These are phyloP conservation scores for Philypnodon macrostomus DNA, from an alignment of 2,797 vertebrate species.

Conservation along the genomic window DNA sequence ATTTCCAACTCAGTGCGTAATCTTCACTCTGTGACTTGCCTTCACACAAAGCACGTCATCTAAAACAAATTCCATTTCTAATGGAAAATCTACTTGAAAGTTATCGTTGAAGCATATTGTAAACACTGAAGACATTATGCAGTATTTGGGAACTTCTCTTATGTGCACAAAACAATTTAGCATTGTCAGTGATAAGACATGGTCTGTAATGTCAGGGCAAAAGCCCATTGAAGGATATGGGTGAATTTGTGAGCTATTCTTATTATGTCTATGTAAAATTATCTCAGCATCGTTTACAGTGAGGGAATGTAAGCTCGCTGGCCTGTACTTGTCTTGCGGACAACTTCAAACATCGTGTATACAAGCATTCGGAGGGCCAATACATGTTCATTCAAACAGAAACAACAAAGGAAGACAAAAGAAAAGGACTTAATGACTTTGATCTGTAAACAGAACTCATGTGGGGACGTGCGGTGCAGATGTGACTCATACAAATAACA, in stretches of 20 bases:
- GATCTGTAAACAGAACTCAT: conserved; percentile 63
- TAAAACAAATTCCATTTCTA: conserved; percentile 49
- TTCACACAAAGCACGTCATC: conserved; percentile 23
- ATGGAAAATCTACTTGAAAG: conserved; percentile 54
- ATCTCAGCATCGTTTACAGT: conserved; percentile 76
- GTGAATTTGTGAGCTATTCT: conserved; percentile 62
- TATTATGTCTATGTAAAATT: conserved; percentile 80
- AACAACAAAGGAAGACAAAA: conserved; percentile 66
- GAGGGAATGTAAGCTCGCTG: conserved; percentile 74
- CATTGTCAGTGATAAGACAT: conserved; percentile 54
- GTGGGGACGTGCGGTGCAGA: conserved; percentile 57
- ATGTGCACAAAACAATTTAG: conserved; percentile 45
- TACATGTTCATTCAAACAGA: conserved; percentile 60
- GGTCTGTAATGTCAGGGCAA: conserved; percentile 61
- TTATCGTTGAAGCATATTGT: conserved; percentile 28
- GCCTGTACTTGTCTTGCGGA: conserved; percentile 65
- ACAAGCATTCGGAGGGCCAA: conserved; percentile 66
- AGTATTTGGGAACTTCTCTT: conserved; percentile 45
- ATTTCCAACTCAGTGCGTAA: conserved; percentile 76
- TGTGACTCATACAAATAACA: conserved; percentile 41
- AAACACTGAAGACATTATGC: conserved; percentile 57
- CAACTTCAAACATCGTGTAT: conserved; percentile 73
- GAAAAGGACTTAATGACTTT: conserved; percentile 61
- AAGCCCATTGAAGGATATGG: conserved; percentile 61
- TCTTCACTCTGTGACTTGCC: conserved; percentile 30